These are phyloP conservation scores for Spinus olivaceus DNA, from an alignment of 2,797 vertebrate species.

Conservation along the genomic window DNA sequence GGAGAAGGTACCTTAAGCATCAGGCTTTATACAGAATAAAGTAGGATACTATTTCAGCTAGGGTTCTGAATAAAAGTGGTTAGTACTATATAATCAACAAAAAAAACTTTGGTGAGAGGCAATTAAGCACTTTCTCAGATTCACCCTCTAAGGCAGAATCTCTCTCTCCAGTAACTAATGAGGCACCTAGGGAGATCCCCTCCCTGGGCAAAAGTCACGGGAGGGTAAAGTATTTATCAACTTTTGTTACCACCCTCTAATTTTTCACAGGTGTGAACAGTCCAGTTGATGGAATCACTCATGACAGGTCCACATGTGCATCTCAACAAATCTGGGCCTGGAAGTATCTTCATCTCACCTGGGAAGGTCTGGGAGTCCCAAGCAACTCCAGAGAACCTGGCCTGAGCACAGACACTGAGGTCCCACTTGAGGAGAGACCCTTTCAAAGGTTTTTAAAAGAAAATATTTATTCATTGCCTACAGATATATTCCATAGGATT, in stretches of 20 bases:
- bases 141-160: neutral
- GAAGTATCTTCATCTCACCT: neutral
- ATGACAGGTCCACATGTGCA: neutral
- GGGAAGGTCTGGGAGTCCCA: neutral
- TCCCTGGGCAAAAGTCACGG: neutral
- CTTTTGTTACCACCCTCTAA: neutral
- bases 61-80: neutral
- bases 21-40: neutral
- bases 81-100: neutral
- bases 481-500: neutral
- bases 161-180: neutral
- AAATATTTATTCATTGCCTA: neutral
- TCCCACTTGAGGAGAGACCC: neutral
- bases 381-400: neutral
- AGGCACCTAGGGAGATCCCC: neutral
- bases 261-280: neutral
- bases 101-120: neutral
- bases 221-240: neutral
- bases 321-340: neutral
- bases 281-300: neutral
- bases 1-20: neutral
- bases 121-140: neutral
- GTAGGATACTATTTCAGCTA: neutral
- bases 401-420: neutral
- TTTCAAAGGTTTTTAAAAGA: neutral